Evolutionary conservation across 2,888 invertebrate species (phyloP).

Genomic region (Deilephila elpenor): DNA sequence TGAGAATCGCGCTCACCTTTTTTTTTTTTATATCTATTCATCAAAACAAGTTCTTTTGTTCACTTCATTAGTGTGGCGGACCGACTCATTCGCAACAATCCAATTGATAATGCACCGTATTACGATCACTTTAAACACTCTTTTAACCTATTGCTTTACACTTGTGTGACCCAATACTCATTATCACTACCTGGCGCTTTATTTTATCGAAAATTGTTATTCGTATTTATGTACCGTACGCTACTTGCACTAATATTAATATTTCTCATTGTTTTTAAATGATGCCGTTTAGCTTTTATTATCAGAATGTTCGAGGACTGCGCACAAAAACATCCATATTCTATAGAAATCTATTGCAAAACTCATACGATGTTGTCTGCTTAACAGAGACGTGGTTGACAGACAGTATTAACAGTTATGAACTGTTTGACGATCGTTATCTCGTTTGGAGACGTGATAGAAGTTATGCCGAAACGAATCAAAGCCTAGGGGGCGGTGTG

Average conservation of each 20-base stretch:
- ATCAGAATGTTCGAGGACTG: slow-evolving; percentile 23
- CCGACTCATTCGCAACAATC: background rate
- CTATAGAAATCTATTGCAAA: background rate
- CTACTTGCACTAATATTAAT: background rate
- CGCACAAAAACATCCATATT: background rate
- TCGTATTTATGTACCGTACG: background rate
- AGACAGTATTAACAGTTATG: slow-evolving; percentile 29
- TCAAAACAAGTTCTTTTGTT: too few relatives aligned
- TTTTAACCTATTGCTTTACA: background rate
- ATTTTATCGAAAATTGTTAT: background rate
- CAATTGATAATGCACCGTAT: background rate
- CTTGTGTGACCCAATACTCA: too few relatives aligned
- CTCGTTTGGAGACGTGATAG: slow-evolving; percentile 34
- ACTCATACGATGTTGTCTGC: background rate
- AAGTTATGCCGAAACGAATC: slow-evolving; percentile 26
- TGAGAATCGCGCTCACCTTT: too few relatives aligned
- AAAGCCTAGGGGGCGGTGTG: slow-evolving; percentile 31
- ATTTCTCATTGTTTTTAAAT: background rate
- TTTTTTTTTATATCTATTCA: too few relatives aligned
- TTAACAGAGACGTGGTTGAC: slow-evolving; percentile 33
- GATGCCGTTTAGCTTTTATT: background rate
- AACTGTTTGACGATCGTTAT: slow-evolving; percentile 33
- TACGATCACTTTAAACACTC: too few relatives aligned
- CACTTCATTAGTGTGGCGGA: background rate
- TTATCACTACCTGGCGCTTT: too few relatives aligned